Evolutionary conservation across 2,113 vertebrate genomes (phyloP), one percentile per base, ranked within the genome.

Genomic region (Campylorhamphus procurvoides): DNA sequence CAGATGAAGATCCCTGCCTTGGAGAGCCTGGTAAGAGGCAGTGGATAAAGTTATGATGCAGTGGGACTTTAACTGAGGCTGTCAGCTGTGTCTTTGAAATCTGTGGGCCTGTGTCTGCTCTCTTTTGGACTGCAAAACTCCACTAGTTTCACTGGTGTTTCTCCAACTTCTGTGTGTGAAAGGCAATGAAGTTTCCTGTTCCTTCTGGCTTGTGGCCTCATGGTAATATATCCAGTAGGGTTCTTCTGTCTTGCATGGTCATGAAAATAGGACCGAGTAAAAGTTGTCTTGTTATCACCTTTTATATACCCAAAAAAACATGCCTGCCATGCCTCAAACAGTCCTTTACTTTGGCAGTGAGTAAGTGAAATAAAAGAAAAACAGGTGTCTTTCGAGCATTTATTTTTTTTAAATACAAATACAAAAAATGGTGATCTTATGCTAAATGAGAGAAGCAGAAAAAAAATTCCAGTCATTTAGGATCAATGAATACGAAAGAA

Each of bases 401-500:
- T 82, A 7, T 75, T 53, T 81, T 87, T 93, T 60, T 35, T 19
- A 19, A 96, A 83, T 94, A 69, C 77, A 53, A 82, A 53, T 75
- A 49, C 28, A 93, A 84, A 63, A 87, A 93, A 42, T 60, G 47
- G 94, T 77, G 18, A 71, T 92, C 87, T 96, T 72, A 42, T 96
- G 62, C 93, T 60, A 92, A 95, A 44, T 91, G 83, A 91, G 39
- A 94, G 64, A 86, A 68, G 16, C 5, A 40, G 42, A 33, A 52
- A 77, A 77, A 71, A 95, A 97, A 84, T 44, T 84, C 29, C 53
- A 64, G 71, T 97, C 68, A 93, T 92, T 97, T 97, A 96, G 93
- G 96, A 96, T 85, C 66, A 14, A 98, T 96, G 82, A 93, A 94
- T 97, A 94, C 17, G 5, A 97, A 97, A 95, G 89, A 93, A 97